Conservation (phyloP, 2,113 vertebrate genomes). For the Pithys albifrons region DNA sequence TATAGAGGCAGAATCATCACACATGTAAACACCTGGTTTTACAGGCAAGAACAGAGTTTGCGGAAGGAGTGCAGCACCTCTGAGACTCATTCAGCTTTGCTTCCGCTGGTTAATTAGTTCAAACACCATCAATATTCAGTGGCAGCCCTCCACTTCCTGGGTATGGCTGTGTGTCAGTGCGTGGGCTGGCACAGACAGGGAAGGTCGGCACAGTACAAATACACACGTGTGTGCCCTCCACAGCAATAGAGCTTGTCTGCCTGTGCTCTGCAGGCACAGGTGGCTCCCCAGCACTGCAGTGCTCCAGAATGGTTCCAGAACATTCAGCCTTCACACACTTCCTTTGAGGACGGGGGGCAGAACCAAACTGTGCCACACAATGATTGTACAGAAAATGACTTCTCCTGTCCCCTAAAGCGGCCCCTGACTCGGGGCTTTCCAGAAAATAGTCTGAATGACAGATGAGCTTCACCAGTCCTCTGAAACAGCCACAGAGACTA, state of each 20-base stretch:
- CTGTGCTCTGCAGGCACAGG: neutral
- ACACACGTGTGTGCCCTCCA: neutral
- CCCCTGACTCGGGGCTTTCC: neutral
- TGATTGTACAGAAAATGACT: neutral
- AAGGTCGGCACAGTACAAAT: neutral
- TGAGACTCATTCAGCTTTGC: constrained; percentile 30
- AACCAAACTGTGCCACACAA: neutral
- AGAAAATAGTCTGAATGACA: neutral
- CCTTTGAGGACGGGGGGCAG: neutral
- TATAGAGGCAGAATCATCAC: neutral
- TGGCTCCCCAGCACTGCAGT: neutral
- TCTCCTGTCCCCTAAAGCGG: neutral
- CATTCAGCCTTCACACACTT: neutral
- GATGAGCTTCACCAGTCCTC: neutral
- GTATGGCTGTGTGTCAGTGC: neutral
- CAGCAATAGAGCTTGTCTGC: neutral
- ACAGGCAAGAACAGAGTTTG: constrained; percentile 3
- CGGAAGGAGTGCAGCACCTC: neutral
- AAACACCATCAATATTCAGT: constrained; percentile 22
- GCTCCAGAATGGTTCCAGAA: neutral
- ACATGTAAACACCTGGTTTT: constrained; percentile 26
- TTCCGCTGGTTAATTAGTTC: constrained; percentile 35
- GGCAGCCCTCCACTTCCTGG: neutral
- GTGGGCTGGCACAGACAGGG: neutral
- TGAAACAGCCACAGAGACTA: neutral